These are phyloP conservation scores for Geopemphigus sp. DNA, from an alignment of 1,140 invertebrate genomes.

Conservation along the genomic window DNA sequence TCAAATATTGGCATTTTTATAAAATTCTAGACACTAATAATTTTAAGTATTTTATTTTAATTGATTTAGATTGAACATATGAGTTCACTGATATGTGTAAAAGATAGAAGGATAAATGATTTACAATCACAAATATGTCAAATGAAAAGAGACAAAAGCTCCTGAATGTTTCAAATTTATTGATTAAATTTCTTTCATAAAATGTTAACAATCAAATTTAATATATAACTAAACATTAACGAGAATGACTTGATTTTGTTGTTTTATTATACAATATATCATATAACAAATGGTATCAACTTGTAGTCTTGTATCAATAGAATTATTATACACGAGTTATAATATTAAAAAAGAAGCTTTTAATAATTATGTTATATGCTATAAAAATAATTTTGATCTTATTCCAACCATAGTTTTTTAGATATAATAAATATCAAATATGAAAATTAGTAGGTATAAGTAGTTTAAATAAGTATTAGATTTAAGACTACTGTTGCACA, in stretches of 20 bases:
- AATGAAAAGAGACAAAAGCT: slow-evolving; percentile 1
- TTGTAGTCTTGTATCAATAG: background rate
- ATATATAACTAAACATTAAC: background rate
- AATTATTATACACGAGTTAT: too few relatives aligned
- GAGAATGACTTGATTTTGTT: too few relatives aligned
- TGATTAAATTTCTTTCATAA: background rate
- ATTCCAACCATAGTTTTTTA: background rate
- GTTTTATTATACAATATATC: too few relatives aligned
- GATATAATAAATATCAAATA: too few relatives aligned
- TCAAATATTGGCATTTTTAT: too few relatives aligned
- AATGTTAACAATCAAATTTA: background rate
- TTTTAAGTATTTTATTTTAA: background rate
- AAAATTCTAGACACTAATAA: too few relatives aligned
- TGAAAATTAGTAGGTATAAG: background rate
- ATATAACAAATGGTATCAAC: background rate
- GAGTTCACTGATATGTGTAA: slow-evolving; percentile 12
- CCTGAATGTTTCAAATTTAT: background rate
- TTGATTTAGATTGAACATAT: slow-evolving; percentile 30
- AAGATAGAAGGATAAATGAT: slow-evolving; percentile 32
- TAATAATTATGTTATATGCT: background rate
- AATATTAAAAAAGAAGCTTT: too few relatives aligned
- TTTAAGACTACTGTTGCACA: background rate
- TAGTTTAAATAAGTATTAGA: background rate
- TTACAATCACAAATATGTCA: slow-evolving; percentile 34
- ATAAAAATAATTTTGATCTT: too few relatives aligned